Evolutionary conservation across 2,113 vertebrate genomes (phyloP).

Genomic region (Pica pica): DNA sequence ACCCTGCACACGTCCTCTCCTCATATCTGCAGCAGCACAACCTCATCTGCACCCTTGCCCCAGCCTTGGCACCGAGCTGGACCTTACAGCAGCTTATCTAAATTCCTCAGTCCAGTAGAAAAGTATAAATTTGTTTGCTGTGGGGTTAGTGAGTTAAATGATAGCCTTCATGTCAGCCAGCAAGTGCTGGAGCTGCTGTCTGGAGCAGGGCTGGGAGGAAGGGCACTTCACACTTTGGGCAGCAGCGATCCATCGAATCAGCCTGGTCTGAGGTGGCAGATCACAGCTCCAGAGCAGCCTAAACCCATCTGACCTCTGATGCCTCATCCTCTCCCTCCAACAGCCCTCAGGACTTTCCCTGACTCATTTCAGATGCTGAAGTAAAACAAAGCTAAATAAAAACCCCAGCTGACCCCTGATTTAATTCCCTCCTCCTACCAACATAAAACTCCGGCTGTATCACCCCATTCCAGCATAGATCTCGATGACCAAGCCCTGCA

Average conservation of each 20-base stretch:
- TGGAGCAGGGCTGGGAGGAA: background rate
- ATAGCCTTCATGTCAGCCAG: background rate
- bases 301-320: background rate
- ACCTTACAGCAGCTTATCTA: background rate
- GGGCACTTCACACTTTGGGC: background rate
- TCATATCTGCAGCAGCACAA: background rate
- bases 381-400: background rate
- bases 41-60: background rate
- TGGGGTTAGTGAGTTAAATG: background rate
- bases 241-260: background rate
- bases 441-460: background rate
- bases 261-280: background rate
- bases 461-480: background rate
- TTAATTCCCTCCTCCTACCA: background rate
- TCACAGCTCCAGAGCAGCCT: background rate
- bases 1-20: rapidly evolving
- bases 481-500: background rate
- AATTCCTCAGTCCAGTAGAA: background rate
- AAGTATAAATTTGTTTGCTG: background rate
- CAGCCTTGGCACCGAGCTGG: background rate
- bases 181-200: background rate
- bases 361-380: background rate
- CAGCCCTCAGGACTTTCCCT: background rate
- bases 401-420: rapidly evolving
- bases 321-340: background rate